phyloP scores from a whole-genome alignment of 2,888 invertebrate species.

The Andrena haemorrhoa region DNA sequence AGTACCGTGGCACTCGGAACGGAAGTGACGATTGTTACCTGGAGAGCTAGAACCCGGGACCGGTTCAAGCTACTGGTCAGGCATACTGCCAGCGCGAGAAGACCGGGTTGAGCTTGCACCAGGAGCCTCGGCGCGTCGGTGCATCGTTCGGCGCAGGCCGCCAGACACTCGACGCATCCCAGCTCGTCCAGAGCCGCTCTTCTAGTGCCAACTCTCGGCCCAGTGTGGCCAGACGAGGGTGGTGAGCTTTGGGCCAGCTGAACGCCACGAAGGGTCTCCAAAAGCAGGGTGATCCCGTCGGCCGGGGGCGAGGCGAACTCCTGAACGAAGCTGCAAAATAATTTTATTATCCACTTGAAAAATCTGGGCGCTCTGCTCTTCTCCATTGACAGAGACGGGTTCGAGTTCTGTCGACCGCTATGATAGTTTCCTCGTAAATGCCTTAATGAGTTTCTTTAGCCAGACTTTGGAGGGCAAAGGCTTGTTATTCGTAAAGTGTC shows the following conservation, averaged over 20 bases:
- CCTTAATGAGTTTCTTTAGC: not conserved
- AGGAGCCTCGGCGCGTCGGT: constrained; percentile 92
- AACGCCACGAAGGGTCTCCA: constrained; percentile 94
- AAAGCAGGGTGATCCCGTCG: constrained; percentile 93
- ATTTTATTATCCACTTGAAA: constrained; percentile 5
- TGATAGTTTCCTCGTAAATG: no score
- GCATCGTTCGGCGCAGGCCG: constrained; percentile 92
- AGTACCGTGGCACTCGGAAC: constrained; percentile 48
- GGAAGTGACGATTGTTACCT: constrained; percentile 87
- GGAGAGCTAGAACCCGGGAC: constrained; percentile 93
- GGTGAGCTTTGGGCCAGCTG: constrained; percentile 91
- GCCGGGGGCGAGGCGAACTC: constrained; percentile 95
- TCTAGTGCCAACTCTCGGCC: constrained; percentile 84
- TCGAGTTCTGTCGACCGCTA: no score
- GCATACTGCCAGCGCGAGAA: constrained; percentile 94
- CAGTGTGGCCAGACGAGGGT: constrained; percentile 83
- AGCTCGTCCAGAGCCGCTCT: constrained; percentile 94
- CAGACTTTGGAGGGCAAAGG: not conserved
- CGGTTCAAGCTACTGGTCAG: constrained; percentile 95
- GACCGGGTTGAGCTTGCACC: constrained; percentile 92
- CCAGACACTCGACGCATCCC: constrained; percentile 95
- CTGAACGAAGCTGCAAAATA: constrained; percentile 92
- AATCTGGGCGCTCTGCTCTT: no score
- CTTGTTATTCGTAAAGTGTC: not conserved
- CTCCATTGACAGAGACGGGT: no score